Evolutionary conservation across 2,797 vertebrate species (phyloP).

Genomic region (Sorex maritimensis): DNA sequence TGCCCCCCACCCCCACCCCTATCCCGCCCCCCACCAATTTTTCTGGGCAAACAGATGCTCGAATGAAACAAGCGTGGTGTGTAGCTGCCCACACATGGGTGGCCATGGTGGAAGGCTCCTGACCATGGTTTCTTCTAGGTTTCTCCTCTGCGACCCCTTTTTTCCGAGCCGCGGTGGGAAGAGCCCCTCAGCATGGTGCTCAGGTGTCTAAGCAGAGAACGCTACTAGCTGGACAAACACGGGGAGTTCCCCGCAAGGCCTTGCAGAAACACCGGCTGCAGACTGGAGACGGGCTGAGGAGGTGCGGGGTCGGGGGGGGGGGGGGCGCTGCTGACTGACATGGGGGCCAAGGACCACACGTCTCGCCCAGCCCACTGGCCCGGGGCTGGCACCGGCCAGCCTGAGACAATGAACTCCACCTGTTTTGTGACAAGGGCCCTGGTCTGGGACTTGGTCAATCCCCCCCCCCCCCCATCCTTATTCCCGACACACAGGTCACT

Average conservation of each 20-base stretch:
- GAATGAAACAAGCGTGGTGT: neutral
- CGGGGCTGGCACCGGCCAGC: neutral
- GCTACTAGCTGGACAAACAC: too few species aligned
- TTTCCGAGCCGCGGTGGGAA: neutral
- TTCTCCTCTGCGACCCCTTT: neutral
- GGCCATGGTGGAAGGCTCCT: neutral
- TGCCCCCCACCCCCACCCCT: neutral
- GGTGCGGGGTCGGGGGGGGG: neutral
- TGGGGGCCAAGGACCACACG: rapidly evolving
- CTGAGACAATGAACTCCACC: neutral
- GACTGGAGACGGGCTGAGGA: neutral
- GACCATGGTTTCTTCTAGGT: neutral
- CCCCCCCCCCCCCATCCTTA: neutral
- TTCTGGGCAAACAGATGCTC: conserved; percentile 3
- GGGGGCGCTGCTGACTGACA: neutral
- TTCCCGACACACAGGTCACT: conserved; percentile 5
- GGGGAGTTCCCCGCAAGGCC: neutral
- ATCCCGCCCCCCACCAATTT: neutral
- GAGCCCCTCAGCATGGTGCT: neutral
- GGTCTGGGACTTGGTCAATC: neutral
- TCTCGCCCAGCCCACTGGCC: neutral
- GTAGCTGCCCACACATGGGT: neutral
- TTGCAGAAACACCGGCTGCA: neutral
- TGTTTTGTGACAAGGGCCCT: neutral
- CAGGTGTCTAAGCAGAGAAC: neutral